Percentiles rank a stretch among this genome's conserved stretches.
Evolutionary conservation across 2,113 vertebrate species (phyloP).

Genomic region (Ailuropoda melanoleuca): DNA sequence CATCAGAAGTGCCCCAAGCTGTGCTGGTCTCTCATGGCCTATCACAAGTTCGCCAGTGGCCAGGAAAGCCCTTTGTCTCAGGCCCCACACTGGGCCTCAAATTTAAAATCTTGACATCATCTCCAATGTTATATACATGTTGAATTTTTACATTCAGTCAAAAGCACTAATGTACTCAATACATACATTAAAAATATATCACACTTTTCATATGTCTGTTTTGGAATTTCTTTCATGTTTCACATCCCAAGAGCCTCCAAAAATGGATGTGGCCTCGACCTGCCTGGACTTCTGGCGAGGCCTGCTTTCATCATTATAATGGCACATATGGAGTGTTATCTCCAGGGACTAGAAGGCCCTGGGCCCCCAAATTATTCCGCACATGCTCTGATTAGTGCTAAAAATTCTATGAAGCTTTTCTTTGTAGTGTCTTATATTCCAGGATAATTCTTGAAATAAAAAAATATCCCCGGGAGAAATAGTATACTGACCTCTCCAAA

Average conservation of each 20-base stretch:
- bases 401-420: not conserved
- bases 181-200: not conserved
- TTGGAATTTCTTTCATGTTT: conserved; percentile 16
- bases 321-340: not conserved
- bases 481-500: not conserved
- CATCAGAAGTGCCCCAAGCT: not conserved
- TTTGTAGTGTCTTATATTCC: not conserved
- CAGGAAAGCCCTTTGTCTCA: not conserved
- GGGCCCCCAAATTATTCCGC: not conserved
- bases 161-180: conserved; percentile 29
- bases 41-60: not conserved
- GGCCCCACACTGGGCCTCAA: not conserved
- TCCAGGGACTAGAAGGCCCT: not conserved
- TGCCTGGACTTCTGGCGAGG: not conserved
- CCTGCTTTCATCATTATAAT: not conserved
- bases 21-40: not conserved
- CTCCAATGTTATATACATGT: not conserved
- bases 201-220: not conserved
- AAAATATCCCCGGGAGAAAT: not conserved
- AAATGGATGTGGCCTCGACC: not conserved
- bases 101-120: not conserved
- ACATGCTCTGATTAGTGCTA: not conserved
- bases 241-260: not conserved
- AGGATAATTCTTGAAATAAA: conserved; percentile 7
- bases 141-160: not conserved